Evolutionary conservation across 2,888 invertebrate species (phyloP), one percentile per base, ranked within the genome.

Genomic region (Aspidiotus rigidus): DNA sequence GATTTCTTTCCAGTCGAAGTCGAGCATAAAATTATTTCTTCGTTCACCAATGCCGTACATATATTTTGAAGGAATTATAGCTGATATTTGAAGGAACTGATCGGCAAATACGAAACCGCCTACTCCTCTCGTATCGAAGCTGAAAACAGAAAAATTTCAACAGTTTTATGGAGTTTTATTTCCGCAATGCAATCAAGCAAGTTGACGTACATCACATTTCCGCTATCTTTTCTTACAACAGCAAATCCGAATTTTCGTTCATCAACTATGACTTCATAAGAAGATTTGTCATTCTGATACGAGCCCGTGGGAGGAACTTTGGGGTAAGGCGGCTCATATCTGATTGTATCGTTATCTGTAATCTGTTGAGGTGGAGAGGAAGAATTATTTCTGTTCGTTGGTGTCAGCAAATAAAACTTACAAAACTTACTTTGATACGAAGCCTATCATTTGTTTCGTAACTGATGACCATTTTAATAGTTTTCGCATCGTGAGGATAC

Each of bases 31-130:
- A 39, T 80, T 77, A 1, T 83, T 81, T 64, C 84, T 80, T 73
- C 86, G 85, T 77, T 89, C 88, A 1, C 90, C 90, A 39, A 91
- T 77, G 0, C 92, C 92, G 77, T 88, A 91, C 71, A 91, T 79
- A 73, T 79, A 78, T 69, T 81, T 80, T 0, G 87, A 83, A 0
- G 87, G 84, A 15, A 90, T 76, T 56, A 79, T 74, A 7, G 83
- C 80, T 63, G 83, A 84, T 7, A 90, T 77, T 79, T 91, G 90
- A 0, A 88, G 75, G 75, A 89, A 86, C 75, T 89, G 89, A 77
- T 90, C 85, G 0, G 90, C 84, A 71, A 86, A 86, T 57, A 88
- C 85, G 70, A 90, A 80, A 0, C 86, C 87, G 61, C 86, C 85
- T 40, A 85, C 79, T 72, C 82, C 81, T 75, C 84, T 82, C 0